These are phyloP conservation scores for Andrena dorsata DNA, from an alignment of 2,888 invertebrate species.

Conservation along the genomic window DNA sequence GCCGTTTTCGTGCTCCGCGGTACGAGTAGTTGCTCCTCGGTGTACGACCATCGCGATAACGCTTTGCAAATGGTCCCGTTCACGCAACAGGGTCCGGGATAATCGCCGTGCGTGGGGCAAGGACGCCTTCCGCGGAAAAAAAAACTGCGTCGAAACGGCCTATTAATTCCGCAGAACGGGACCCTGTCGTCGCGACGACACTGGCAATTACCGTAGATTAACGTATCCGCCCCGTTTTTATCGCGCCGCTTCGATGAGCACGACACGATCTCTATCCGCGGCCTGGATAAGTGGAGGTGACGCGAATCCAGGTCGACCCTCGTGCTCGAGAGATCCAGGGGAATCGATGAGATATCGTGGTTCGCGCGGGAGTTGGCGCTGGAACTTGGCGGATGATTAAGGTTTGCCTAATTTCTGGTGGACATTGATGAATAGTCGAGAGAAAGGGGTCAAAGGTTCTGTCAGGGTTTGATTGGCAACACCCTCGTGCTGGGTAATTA, in stretches of 20 bases:
- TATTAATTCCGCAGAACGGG: slow-evolving; percentile 56
- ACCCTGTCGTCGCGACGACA: slow-evolving; percentile 29
- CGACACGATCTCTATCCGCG: background rate
- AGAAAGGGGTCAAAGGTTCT: too few species aligned
- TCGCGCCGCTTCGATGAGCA: slow-evolving; percentile 21
- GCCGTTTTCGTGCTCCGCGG: too few species aligned
- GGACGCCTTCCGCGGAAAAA: slow-evolving; percentile 46
- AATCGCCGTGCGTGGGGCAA: slow-evolving; percentile 50
- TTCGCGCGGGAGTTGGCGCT: too few species aligned
- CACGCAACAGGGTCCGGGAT: slow-evolving; percentile 32
- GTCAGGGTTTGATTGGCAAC: too few species aligned
- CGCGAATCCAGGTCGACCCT: background rate
- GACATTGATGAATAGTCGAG: too few species aligned
- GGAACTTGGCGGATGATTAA: too few species aligned
- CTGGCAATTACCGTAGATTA: slow-evolving; percentile 56
- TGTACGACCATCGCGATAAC: slow-evolving; percentile 20
- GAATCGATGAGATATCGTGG: too few species aligned
- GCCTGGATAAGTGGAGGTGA: background rate
- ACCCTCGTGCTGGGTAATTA: too few species aligned
- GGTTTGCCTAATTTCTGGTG: too few species aligned
- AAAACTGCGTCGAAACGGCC: slow-evolving; percentile 13
- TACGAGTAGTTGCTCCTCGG: slow-evolving; percentile 2
- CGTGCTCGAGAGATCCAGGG: background rate
- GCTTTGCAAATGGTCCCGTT: slow-evolving; percentile 32
- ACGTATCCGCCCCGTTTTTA: slow-evolving; percentile 46